A percentile compares a stretch with the other conserved stretches of the same genome.
Evolutionary conservation across 2,888 invertebrate species (phyloP).

Genomic region (Xestia xanthographa): DNA sequence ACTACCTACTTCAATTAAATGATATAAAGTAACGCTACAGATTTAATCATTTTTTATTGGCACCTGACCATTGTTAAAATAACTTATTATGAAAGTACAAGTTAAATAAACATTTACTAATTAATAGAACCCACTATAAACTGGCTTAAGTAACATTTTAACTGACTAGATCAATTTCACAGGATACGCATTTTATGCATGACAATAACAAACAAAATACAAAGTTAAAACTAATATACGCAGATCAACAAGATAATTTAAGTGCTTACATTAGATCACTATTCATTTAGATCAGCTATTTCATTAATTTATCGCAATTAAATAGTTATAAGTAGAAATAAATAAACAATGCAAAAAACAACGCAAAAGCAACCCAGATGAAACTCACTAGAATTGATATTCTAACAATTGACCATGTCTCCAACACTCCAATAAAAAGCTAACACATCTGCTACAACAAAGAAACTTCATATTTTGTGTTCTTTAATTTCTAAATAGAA

Average conservation of each 20-base stretch:
- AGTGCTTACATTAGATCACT: conserved; percentile 34
- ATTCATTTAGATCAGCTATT: conserved; percentile 35
- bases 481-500: conserved; percentile 46
- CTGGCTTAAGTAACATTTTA: conserved; percentile 52
- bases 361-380: conserved; percentile 59
- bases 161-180: conserved; percentile 71
- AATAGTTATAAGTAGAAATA: conserved; percentile 17
- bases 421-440: conserved; percentile 59
- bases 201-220: conserved; percentile 39
- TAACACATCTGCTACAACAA: conserved; percentile 44
- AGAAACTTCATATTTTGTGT: conserved; percentile 57
- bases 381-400: conserved; percentile 61
- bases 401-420: conserved; percentile 73
- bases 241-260: conserved; percentile 24
- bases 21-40: conserved; percentile 61
- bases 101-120: conserved; percentile 57
- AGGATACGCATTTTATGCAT: conserved; percentile 67
- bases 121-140: conserved; percentile 43
- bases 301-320: conserved; percentile 22
- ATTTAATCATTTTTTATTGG: conserved; percentile 44
- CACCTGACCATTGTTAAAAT: conserved; percentile 54
- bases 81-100: conserved; percentile 39
- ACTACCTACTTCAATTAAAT: conserved; percentile 52
- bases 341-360: too few relatives aligned
- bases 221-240: conserved; percentile 26